Evolutionary conservation across 2,113 vertebrate genomes (phyloP).

Genomic region (Ovis canadensis): DNA sequence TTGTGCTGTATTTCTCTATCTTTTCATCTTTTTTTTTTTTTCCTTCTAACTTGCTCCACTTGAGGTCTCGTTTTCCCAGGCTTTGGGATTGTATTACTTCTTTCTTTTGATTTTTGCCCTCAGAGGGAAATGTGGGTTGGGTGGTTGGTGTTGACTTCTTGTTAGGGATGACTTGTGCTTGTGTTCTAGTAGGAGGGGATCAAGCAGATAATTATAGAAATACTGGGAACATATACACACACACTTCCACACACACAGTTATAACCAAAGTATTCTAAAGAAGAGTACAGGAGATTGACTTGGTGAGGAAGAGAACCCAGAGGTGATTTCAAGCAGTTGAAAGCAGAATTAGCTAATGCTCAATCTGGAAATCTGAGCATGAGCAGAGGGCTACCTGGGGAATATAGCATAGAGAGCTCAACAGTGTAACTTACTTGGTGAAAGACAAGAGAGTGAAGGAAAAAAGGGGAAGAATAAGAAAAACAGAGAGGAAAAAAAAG

Average conservation of each 20-base stretch:
- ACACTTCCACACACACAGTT: neutral
- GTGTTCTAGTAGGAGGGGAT: neutral
- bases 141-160: neutral
- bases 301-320: neutral
- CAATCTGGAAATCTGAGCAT: neutral
- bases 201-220: neutral
- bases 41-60: neutral
- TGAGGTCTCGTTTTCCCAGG: neutral
- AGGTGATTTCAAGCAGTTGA: neutral
- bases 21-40: neutral
- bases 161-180: neutral
- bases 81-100: neutral
- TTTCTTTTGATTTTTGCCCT: neutral
- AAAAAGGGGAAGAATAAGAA: neutral
- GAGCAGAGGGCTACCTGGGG: neutral
- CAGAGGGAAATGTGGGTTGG: neutral
- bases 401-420: neutral
- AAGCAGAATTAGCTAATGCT: neutral
- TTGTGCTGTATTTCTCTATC: neutral
- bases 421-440: neutral
- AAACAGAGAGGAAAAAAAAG: neutral
- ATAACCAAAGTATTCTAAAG: neutral
- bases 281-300: neutral
- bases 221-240: neutral
- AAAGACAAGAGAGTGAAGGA: neutral